Evolutionary conservation across 2,113 vertebrate species (phyloP).

Genomic region (Zapornia atra): DNA sequence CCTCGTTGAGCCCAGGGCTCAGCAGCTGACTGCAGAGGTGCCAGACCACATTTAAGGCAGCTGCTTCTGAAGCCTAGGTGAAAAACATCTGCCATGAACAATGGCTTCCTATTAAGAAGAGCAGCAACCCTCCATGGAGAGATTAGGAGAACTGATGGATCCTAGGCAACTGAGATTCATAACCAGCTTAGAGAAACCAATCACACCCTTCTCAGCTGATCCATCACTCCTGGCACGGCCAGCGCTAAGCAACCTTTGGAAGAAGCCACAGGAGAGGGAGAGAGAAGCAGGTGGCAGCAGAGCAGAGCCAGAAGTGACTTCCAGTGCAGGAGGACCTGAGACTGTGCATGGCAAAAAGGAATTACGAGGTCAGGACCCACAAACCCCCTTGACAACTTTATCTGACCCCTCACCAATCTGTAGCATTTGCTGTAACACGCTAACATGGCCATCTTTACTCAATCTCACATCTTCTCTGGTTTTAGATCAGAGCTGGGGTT

Average conservation of each 20-base stretch:
- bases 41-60: neutral
- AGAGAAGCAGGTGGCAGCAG: neutral
- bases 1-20: neutral
- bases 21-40: neutral
- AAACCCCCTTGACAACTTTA: neutral
- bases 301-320: neutral
- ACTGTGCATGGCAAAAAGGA: neutral
- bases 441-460: neutral
- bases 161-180: neutral
- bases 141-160: neutral
- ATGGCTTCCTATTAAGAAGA: neutral
- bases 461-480: neutral
- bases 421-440: neutral
- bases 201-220: neutral
- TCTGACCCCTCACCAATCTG: neutral
- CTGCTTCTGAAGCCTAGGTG: neutral
- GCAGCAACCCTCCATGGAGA: neutral
- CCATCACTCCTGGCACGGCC: accelerated
- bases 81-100: neutral
- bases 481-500: neutral
- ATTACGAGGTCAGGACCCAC: neutral
- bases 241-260: neutral
- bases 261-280: neutral
- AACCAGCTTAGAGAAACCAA: neutral
- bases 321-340: neutral